Evolutionary conservation across 1,140 invertebrate species (phyloP), one percentile per base, ranked within the genome.

Genomic region (Macrostomum lignano): DNA sequence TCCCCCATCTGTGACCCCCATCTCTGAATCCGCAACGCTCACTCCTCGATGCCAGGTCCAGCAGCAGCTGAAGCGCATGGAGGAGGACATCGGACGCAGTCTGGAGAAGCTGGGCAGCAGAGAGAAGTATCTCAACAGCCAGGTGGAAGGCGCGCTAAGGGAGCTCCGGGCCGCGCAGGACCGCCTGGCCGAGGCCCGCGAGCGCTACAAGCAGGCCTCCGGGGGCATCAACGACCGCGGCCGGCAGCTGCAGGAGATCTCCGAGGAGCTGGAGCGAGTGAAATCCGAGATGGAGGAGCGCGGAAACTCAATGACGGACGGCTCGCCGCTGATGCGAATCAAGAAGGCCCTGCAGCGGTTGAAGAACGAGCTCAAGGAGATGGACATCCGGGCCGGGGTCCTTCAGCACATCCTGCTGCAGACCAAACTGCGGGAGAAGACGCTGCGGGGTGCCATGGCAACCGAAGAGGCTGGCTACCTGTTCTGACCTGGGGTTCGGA

Each of bases 271-370:
- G 21, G 76, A 84, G 39, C 65, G 67, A 44, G 63, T 82, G 2
- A 84, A 86, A 55, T 73, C 74, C 47, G 73, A 82, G 52, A 78
- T 84, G 63, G 81, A 91, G 50, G 75, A 82, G 44, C 63, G 73
- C 47, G 77, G 78, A 3, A 71, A 70, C 29, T 73, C 70, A 36
- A 82, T 84, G 74, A 81, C 76, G 19, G 78, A 86, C 62, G 75
- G 76, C 61, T 74, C 76, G 24, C 79, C 79, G 0, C 55, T 86
- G 21, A 69, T 82, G 6, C 75, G 74, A 41, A 74, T 82, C 21
- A 76, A 79, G 42, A 79, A 82, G 55, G 70, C 72, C 1, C 68
- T 86, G 3, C 62, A 65, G n/a, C 69, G 67, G 42, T 62, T 88
- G 37, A 81, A 75, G 52, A 66, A 66, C 35, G 79, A 88, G 55